Conservation (phyloP, 1,140 invertebrate genomes). For the Drosophila nikananu region DNA sequence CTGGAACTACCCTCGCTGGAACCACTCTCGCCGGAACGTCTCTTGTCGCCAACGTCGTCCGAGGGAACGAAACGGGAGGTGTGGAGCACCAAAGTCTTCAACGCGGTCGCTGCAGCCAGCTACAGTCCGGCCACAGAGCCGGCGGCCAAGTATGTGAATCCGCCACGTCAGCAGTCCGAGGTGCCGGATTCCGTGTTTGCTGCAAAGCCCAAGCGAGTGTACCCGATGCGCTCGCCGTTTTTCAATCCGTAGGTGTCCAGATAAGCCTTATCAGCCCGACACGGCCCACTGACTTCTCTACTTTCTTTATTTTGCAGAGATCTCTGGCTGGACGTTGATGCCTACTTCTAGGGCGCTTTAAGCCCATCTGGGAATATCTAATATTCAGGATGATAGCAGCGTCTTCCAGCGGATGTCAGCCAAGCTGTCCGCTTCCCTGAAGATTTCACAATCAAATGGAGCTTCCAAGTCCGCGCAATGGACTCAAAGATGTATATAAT, state of each 20-base stretch:
- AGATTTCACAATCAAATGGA: not conserved
- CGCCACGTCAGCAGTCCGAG: slow-evolving; percentile 15
- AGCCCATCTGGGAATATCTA: not conserved
- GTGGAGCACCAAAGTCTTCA: slow-evolving; percentile 44
- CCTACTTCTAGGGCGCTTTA: slow-evolving; percentile 1
- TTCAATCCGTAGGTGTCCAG: slow-evolving; percentile 61
- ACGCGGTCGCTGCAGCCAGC: slow-evolving; percentile 52
- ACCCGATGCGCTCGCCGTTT: slow-evolving; percentile 51
- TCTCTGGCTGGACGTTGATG: slow-evolving; percentile 51
- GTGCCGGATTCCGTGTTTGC: not conserved
- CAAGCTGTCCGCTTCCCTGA: slow-evolving; percentile 7
- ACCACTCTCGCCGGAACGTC: not conserved
- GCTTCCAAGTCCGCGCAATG: not conserved
- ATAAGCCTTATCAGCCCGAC: not conserved
- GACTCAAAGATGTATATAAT: not conserved
- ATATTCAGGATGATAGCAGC: slow-evolving; percentile 1
- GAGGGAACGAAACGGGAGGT: slow-evolving; percentile 1
- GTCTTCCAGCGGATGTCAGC: slow-evolving; percentile 8
- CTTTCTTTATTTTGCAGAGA: slow-evolving; percentile 43
- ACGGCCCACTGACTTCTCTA: slow-evolving; percentile 3
- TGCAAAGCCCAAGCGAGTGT: slow-evolving; percentile 33
- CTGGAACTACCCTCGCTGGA: not conserved
- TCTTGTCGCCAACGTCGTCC: not conserved
- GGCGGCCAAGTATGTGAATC: slow-evolving; percentile 30
- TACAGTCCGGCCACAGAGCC: slow-evolving; percentile 49